Evolutionary conservation across 2,888 invertebrate genomes (phyloP).

Genomic region (Tupiocoris notatus): DNA sequence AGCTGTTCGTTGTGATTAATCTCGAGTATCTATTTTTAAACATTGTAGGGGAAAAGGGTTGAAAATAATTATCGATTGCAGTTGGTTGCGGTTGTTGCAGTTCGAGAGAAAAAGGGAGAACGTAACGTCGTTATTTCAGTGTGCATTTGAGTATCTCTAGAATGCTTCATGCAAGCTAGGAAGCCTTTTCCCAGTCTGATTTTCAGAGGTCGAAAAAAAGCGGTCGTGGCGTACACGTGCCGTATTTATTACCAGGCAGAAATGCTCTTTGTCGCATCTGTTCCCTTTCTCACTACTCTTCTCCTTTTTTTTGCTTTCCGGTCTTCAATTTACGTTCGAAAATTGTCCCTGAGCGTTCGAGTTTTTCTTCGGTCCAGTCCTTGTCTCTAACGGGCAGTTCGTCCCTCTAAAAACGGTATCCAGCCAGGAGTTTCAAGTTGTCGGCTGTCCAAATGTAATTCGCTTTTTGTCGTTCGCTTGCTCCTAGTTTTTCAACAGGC

Average conservation of each 20-base stretch:
- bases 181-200: background rate
- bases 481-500: too few relatives aligned
- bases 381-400: background rate
- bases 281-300: background rate
- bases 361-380: background rate
- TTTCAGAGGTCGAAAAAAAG: background rate
- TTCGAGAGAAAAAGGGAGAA: too few relatives aligned
- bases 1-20: too few relatives aligned
- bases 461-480: too few relatives aligned
- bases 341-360: background rate
- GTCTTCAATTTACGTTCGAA: background rate
- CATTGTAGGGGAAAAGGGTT: too few relatives aligned
- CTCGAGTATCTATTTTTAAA: too few relatives aligned
- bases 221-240: constrained; percentile 9
- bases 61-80: too few relatives aligned
- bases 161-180: too few relatives aligned
- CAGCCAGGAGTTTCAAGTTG: background rate
- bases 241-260: constrained; percentile 8
- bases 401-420: too few relatives aligned
- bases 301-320: background rate
- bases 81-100: too few relatives aligned
- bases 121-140: too few relatives aligned
- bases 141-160: too few relatives aligned
- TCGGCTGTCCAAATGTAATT: background rate
- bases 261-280: constrained; percentile 9